Base-by-base conservation (phyloP, 2,888 invertebrate genomes). In the Drosophila colorata region DNA sequence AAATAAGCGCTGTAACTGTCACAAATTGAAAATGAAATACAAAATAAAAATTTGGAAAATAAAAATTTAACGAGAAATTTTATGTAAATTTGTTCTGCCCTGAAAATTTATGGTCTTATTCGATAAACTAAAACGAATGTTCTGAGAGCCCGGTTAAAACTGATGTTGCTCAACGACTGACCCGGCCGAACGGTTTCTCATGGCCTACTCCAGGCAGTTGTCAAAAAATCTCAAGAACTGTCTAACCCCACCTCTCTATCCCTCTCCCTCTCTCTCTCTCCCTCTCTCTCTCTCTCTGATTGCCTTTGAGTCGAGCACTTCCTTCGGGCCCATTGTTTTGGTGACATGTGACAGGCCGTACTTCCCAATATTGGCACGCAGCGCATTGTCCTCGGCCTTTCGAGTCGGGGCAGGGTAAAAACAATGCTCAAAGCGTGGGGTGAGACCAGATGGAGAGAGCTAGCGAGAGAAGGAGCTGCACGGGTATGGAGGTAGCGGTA, bases 301-400 rank as follows among this genome's bases (percentile, higher is more conserved):
- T 46, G 55, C 80, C 57, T 58, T 56, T 67, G 73, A 69, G 40
- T 78, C 40, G 69, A 78, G 75, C 53, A 75, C 78, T 74, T 80
- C 69, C 66, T 68, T 52, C 56, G 55, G 47, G 47, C 49, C 64
- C 60, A 74, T 69, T 71, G 63, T 69, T 57, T 69, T 69, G 78
- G 78, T 83, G 83, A 83, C 83, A 83, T 83, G 85, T 88, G 85
- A 81, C 74, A 84, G 71, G 82, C 74, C 59, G 85, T 71, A 79
- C 79, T 79, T 66, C 76, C 76, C 80, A 76, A 70, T 76, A 76
- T 76, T 76, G 76, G 80, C 76, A 76, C 76, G 76, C 48, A 51
- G 59, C 23, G 79, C 71, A 66, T 76, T 79, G 76, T 76, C 37
- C 52, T 41, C 43, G 6, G 28, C 14, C 65, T 59, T 65, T 31